Evolutionary conservation across 2,888 invertebrate genomes (phyloP), one percentile per base, ranked within the genome.

Genomic region (Abscondita cerata): DNA sequence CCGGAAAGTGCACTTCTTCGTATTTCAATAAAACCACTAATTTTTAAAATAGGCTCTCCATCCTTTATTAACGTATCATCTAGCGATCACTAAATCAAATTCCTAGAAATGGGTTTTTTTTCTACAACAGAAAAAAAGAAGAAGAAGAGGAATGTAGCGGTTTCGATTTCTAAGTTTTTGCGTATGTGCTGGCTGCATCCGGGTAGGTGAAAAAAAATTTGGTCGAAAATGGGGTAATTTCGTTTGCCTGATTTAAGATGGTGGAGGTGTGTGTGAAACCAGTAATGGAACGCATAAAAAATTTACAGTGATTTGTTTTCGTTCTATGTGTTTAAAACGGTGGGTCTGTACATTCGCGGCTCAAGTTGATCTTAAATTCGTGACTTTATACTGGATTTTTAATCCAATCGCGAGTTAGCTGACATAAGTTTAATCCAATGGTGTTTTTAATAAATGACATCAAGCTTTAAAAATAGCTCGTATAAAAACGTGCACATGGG

Each of bases 381-480:
- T 73, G 72, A 74, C 72, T 71, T 64, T 62, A 67, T 40, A 66
- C 64, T 61, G 62, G 55, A 59, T 61, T 66, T 59, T 69, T 68
- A 71, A 68, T 65, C 78, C 76, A 78, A 77, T 78, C 59, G 63
- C 36, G 25, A 11, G 8, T 11, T 13, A 25, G 65, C 62, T 78
- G 75, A 77, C 76, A 73, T 78, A 76, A 79, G 65, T 56, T n/a
- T 38, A 15, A 33, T 44, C 79, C 75, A 78, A 79, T 78, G 47
- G 62, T 6, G 40, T 2, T 3, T 36, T 44, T 20, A 20, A 12
- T 48, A 68, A 66, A 66, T 80, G 78, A 78, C 77, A 77, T 78
- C 76, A 78, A 69, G 70, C 65, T 71, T 73, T 78, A 78, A 78
- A 78, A 77, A 77, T 76, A 77, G 75, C 73, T 60, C 71, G 71